Evolutionary conservation across 2,113 vertebrate species (phyloP), one percentile per base, ranked within the genome.

Genomic region (Callorhinus ursinus): DNA sequence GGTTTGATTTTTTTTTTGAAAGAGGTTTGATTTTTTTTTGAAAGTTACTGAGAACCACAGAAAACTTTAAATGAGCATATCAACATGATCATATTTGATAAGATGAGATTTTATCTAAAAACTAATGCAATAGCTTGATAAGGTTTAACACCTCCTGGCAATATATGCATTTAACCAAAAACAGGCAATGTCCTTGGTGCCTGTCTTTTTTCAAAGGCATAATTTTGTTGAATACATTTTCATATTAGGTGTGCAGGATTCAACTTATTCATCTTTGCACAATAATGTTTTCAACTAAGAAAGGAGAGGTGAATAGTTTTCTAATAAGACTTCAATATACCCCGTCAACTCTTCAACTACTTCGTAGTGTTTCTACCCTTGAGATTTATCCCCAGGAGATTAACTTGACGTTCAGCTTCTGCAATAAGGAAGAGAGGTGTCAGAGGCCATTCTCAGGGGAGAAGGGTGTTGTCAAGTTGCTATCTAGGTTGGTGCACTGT

Each of bases 121-220:
- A 77, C 39, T 69, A 88, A 93, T 92, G 39, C 24, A 74, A 81
- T 33, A 65, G 10, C 7, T 49, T 94, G 46, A 88, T 65, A 61
- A 88, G 19, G 4, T 61, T 59, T 86, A 67, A 69, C 8, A 51
- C 1, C 15, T 96, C 4, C 2, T 74, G 12, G 28, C 36, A 28
- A 76, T 26, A 59, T n/a, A 83, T n/a, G 4, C 7, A 6, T 91
- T 96, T 97, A 93, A 86, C 15, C 49, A 83, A 97, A 95, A 31
- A 65, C 2, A 72, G 9, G 6, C 5, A 81, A 76, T n/a, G 22
- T 93, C 33, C 22, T 95, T 39, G 3, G 7, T 93, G 16, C 90
- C 46, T 4, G 39, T 39, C 39, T 39, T 39, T 39, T 39, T 39
- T 31, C n/a, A 55, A 94, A 91, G 46, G 13, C 4, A 53, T 21